Base-by-base conservation (phyloP, 2,797 vertebrate species). In the Podarcis lilfordi region DNA sequence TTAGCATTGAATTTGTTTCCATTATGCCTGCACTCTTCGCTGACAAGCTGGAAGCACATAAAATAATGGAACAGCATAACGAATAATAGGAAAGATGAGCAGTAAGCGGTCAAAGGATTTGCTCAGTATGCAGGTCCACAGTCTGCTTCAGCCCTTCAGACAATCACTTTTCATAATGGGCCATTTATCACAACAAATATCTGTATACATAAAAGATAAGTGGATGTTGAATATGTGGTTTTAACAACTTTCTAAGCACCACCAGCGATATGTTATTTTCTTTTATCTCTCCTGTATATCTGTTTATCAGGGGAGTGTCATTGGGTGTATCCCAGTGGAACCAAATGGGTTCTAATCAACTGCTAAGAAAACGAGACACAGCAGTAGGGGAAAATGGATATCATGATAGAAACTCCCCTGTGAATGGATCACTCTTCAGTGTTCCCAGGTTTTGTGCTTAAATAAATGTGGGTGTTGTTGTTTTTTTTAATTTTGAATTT, bases 271-370 rank as follows among this genome's bases (percentile, higher is more conserved):
- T 19, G 89, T 93, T 94, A 91, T 95, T 93, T 95, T 91, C 92
- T 93, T 93, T 90, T 92, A 87, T 94, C 69, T 94, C 84, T 91
- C 85, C 89, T 37, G 77, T 81, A 69, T 92, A 3, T 93, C 91
- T 94, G 74, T 87, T 89, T 89, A 81, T 93, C 91, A 94, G 80
- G 88, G 89, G 91, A 95, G 88, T 91, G 84, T 90, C 72, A 9
- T 2, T 95, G 86, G 93, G 87, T 94, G 90, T 93, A 87, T 89
- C 86, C 75, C 79, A 61, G 89, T 66, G 89, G 89, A 95, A 93
- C 77, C 75, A 81, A 92, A 95, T 82, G 82, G 84, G 91, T 95
- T 96, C 87, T 95, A 95, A 95, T 95, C 91, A 95, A 66, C 76
- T 75, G 80, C 89, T 92, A 93, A 90, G 93, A 94, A 95, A 95